Evolutionary conservation across 2,888 invertebrate genomes (phyloP).

Genomic region (Drosophila helvetica): DNA sequence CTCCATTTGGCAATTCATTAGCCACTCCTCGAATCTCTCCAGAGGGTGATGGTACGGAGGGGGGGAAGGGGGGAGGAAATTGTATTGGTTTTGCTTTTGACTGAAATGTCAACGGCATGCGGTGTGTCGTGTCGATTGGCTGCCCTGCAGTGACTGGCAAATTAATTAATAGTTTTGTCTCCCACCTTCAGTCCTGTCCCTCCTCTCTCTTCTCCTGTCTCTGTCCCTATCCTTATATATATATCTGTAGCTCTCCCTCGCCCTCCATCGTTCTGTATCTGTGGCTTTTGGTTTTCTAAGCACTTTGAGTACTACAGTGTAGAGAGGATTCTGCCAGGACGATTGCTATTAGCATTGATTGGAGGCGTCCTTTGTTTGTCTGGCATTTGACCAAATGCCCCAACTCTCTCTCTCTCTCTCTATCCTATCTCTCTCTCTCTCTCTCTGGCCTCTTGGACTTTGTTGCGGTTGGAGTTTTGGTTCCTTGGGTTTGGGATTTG

Average conservation of each 20-base stretch:
- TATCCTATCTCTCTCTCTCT: neutral
- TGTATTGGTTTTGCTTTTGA: conserved; percentile 65
- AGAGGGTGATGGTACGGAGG: neutral
- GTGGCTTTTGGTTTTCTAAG: conserved; percentile 71
- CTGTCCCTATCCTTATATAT: neutral
- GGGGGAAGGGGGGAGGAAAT: conserved; percentile 17
- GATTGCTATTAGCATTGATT: conserved; percentile 72
- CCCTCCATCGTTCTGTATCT: neutral
- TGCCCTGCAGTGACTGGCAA: conserved; percentile 61
- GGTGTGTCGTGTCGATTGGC: conserved; percentile 40
- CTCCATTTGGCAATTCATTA: conserved; percentile 33
- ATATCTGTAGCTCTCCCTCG: conserved; percentile 24
- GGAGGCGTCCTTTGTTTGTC: conserved; percentile 65
- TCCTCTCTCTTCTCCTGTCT: conserved; percentile 1
- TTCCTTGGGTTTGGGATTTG: conserved; percentile 15
- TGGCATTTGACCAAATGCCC: conserved; percentile 47
- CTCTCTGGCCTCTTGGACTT: conserved; percentile 18
- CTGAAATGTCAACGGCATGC: conserved; percentile 68
- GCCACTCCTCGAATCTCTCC: conserved; percentile 22
- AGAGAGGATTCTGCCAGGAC: conserved; percentile 34
- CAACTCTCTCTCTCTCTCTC: neutral
- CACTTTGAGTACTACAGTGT: conserved; percentile 53
- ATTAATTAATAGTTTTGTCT: conserved; percentile 71
- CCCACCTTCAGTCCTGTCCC: neutral
- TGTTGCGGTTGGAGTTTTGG: conserved; percentile 54